Base-by-base conservation (phyloP, 2,113 vertebrate species). In the Sterrhoptilus dennistouni region DNA sequence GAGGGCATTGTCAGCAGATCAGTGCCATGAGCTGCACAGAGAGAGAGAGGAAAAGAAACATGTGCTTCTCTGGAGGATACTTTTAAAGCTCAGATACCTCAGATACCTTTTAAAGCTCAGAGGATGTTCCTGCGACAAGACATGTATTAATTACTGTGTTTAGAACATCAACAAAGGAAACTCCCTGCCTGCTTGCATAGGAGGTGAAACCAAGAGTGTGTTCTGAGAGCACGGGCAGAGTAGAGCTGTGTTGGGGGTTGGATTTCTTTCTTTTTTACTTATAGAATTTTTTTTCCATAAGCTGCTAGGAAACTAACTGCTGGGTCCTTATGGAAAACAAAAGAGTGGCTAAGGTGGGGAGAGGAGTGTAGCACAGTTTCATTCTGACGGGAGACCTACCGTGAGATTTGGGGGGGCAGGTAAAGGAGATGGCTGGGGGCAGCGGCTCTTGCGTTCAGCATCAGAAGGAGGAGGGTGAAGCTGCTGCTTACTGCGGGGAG, bases 31-130 rank as follows among this genome's bases (percentile, higher is more conserved):
- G 33, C 25, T 72, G 36, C 40, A 49, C 2, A 3, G 14, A 65
- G 17, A 28, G 27, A 31, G 18, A 68, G 8, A 4, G 31, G 2
- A 45, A 35, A 35, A 64, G 23, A 66, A 76, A 76, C 0, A 0
- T 9, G 4, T 49, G 5, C 14, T 42, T 63, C 64, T 68, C 56
- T 82, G 49, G 9, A 87, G 29, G 18, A n/a, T 8, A 40, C 22
- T 5, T 56, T 15, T 17, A 70, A 87, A 54, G 42, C 22, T 66
- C 14, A 63, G 24, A 35, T 28, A 10, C 8, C 3, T 31, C n/a
- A n/a, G n/a, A n/a, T n/a, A n/a, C n/a, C 22, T 5, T 56, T 15
- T 17, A 70, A 87, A 54, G 42, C 22, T 66, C 14, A 78, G 44
- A 84, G 19, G 28, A 33, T 68, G 22, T 19, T 60, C 19, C 44